Conservation (phyloP, 2,888 invertebrate genomes). For the Thyatira batis region DNA sequence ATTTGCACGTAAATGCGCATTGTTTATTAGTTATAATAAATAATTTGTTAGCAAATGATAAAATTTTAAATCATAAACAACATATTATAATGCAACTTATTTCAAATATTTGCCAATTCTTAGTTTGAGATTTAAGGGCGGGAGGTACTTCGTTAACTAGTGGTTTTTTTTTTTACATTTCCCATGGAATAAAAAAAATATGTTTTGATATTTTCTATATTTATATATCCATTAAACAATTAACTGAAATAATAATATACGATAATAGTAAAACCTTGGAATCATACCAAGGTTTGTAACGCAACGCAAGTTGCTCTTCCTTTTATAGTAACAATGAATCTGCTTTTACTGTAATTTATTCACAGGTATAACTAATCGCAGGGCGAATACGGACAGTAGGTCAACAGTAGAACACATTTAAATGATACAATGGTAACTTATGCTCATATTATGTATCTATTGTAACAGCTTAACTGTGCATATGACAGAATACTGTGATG, state of each 20-base stretch:
- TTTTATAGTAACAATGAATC: constrained; percentile 9
- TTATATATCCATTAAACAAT: too few relatives aligned
- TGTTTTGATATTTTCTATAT: too few relatives aligned
- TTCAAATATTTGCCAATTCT: too few relatives aligned
- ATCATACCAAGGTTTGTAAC: not conserved
- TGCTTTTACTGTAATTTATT: constrained; percentile 27
- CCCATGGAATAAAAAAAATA: too few relatives aligned
- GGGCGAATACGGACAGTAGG: constrained; percentile 18
- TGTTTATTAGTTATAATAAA: not conserved
- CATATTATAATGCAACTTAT: too few relatives aligned
- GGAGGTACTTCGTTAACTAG: too few relatives aligned
- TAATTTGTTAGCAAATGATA: not conserved
- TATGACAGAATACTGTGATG: not conserved
- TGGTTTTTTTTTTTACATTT: too few relatives aligned
- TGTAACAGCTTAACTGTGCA: not conserved
- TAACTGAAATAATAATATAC: not conserved
- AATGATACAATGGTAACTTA: not conserved
- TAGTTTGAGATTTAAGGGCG: too few relatives aligned
- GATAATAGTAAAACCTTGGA: too few relatives aligned
- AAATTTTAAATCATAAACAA: too few relatives aligned
- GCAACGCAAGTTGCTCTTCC: not conserved
- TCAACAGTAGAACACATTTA: constrained; percentile 11
- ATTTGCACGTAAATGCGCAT: not conserved
- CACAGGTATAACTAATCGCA: constrained; percentile 19
- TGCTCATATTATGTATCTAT: not conserved